A percentile compares a stretch with the other conserved stretches of the same genome.
phyloP scores from a whole-genome alignment of 2,888 invertebrate genomes.

The Liodrosophila aerea region DNA sequence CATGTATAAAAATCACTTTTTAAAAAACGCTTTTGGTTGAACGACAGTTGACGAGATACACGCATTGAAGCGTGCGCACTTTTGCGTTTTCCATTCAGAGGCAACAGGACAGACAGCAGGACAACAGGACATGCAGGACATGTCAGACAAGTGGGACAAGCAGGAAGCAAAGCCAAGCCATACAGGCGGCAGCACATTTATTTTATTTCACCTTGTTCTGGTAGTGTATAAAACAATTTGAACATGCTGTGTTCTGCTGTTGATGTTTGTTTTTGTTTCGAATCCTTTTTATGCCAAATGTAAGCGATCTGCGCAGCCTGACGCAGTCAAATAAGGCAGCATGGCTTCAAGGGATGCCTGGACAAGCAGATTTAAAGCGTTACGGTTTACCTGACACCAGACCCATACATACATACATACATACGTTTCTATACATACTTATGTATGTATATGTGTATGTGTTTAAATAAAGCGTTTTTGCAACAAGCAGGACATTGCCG shows the following conservation, averaged over 20 bases:
- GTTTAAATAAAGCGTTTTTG: slow-evolving; percentile 71
- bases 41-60: slow-evolving; percentile 55
- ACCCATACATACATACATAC: slow-evolving; percentile 13
- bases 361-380: slow-evolving; percentile 75
- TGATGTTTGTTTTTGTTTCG: slow-evolving; percentile 21
- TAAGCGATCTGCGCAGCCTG: slow-evolving; percentile 68
- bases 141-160: slow-evolving; percentile 12
- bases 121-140: slow-evolving; percentile 10
- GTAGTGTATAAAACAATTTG: slow-evolving; percentile 73
- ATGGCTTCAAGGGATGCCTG: slow-evolving; percentile 37
- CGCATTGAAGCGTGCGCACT: slow-evolving; percentile 72
- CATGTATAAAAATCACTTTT: slow-evolving; percentile 67
- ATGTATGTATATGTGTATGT: slow-evolving; percentile 28
- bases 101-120: slow-evolving; percentile 19
- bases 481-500: slow-evolving; percentile 57
- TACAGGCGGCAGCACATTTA: slow-evolving; percentile 51
- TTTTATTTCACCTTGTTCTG: slow-evolving; percentile 69
- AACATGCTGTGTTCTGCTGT: slow-evolving; percentile 59
- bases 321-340: slow-evolving; percentile 54
- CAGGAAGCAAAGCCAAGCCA: slow-evolving; percentile 21
- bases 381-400: slow-evolving; percentile 60
- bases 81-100: slow-evolving; percentile 65
- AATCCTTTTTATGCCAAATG: slow-evolving; percentile 74
- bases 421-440: slow-evolving; percentile 3
- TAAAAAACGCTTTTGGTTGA: slow-evolving; percentile 48